Conservation (phyloP, 37 sponge, comb jelly and placozoan species). For the Mnemiopsis leidyi region DNA sequence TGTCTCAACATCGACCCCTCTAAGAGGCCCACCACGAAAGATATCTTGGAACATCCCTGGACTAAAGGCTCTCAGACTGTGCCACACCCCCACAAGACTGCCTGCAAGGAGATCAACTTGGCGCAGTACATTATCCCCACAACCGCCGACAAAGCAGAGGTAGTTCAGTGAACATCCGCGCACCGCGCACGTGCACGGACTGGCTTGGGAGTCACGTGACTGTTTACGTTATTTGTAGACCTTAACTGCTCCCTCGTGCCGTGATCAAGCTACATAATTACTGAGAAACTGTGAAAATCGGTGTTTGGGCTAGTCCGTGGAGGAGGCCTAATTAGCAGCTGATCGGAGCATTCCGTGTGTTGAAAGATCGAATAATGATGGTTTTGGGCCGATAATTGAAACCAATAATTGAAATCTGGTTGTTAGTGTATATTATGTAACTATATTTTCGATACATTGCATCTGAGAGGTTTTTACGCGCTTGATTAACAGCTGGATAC, state of each 20-base stretch:
- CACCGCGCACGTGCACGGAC: neutral
- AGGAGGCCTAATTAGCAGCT: too few species aligned
- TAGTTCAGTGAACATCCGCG: constrained; percentile 37
- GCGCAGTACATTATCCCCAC: constrained; percentile 50
- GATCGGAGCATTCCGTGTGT: too few species aligned
- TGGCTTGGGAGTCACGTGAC: neutral
- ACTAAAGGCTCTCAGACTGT: neutral
- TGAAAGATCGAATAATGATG: too few species aligned
- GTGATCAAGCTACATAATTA: neutral
- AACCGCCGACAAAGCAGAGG: constrained; percentile 26
- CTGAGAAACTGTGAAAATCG: neutral
- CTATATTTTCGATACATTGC: neutral
- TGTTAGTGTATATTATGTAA: neutral
- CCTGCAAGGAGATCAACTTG: constrained; percentile 55
- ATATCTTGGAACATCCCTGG: constrained; percentile 52
- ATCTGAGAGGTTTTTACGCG: neutral
- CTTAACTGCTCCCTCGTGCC: neutral
- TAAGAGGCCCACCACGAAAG: constrained; percentile 49
- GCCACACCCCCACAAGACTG: constrained; percentile 16
- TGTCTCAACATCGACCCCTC: constrained; percentile 45
- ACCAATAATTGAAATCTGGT: neutral
- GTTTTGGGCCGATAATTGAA: too few species aligned
- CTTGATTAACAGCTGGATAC: too few species aligned
- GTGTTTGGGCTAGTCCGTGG: neutral
- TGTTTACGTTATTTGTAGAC: too few species aligned